Evolutionary conservation across 2,888 invertebrate genomes (phyloP), one percentile per base, ranked within the genome.

Genomic region (Eupithecia abbreviata): DNA sequence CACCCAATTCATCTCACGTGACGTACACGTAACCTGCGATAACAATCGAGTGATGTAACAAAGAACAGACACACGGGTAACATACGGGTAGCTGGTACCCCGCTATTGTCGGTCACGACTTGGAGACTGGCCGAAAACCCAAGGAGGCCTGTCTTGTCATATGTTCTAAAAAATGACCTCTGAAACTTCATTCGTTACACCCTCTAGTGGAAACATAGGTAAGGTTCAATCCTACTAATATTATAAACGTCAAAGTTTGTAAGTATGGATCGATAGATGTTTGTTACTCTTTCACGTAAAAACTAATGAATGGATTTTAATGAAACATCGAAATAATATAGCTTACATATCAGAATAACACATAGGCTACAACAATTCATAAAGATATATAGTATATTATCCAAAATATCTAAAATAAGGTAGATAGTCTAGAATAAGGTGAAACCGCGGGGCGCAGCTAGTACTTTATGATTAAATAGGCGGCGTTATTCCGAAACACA

Each of bases 1-100:
- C 47, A n/a, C 67, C 67, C 55, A 67, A 80, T 79, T 77, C 81
- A 74, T 73, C 72, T 81, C 81, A 80, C 81, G 81, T 80, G 79
- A 73, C 73, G 73, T 72, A 75, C 70, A 71, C 66, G 75, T 75
- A 77, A 79, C 76, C 45, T 58, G 41, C 72, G 77, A 79, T 78
- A 74, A 68, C 72, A 67, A 73, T 76, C 75, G 65, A 51, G 65
- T 81, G 74, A 77, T 75, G 72, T 75, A 79, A 78, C 78, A 15
- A n/a, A 18, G 51, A 62, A 67, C 58, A 67, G 67, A 71, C 30
- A 30, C 30, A 30, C 30, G 30, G 30, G 67, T 47, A 43, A 47
- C 47, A 47, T 55, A 51, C 69, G 43, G 30, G 10, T 65, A 62
- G 62, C 62, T 62, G 62, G 62, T 4, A 30, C 62, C 18, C 30